A percentile compares a stretch with the other conserved stretches of the same genome.
Conservation (phyloP, 2,797 vertebrate genomes). For the Eurystomus glaucurus region DNA sequence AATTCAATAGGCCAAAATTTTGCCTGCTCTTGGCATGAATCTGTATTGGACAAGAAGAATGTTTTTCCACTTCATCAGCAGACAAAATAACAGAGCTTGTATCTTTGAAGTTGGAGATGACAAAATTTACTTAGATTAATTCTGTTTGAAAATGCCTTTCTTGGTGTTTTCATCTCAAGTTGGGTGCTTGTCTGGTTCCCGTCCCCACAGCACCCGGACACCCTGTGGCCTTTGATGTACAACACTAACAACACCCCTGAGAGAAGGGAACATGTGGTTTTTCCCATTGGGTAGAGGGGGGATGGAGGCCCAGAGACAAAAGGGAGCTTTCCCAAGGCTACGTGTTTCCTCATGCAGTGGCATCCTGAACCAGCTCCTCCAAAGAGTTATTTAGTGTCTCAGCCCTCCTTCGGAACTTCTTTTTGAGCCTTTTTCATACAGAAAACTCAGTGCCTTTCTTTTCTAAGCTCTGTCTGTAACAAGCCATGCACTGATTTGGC, state of each 20-base stretch:
- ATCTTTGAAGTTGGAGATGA: conserved; percentile 40
- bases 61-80: conserved; percentile 12
- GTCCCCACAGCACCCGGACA: background rate
- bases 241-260: background rate
- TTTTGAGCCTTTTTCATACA: background rate
- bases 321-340: background rate
- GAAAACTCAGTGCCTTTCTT: background rate
- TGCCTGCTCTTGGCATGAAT: background rate
- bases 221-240: background rate
- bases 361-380: background rate
- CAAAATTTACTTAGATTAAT: conserved; percentile 1
- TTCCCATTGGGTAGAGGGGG: background rate
- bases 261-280: background rate
- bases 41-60: conserved; percentile 21
- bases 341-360: background rate
- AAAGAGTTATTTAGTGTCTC: background rate
- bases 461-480: background rate
- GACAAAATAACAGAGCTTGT: conserved; percentile 5
- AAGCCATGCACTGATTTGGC: background rate
- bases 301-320: background rate
- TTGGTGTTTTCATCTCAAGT: background rate
- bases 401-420: background rate
- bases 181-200: background rate
- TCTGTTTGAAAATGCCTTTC: background rate
- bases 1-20: conserved; percentile 44